Conservation (phyloP, 2,888 invertebrate species). For the Melipona bicolor region DNA sequence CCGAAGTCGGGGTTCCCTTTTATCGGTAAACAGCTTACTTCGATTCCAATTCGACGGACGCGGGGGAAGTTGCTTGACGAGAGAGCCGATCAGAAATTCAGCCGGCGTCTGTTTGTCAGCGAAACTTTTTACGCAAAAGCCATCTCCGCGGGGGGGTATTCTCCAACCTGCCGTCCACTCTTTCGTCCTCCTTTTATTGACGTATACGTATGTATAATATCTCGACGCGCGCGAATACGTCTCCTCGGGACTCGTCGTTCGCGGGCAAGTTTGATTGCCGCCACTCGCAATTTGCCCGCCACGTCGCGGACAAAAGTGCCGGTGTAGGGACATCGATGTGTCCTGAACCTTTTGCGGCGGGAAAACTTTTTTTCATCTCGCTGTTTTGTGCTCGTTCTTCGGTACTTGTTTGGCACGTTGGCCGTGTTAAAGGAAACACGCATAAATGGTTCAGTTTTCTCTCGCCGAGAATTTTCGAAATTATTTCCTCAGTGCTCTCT, state of each 20-base stretch:
- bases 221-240: not conserved
- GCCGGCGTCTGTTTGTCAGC: slow-evolving; percentile 7
- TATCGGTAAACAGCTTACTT: not conserved
- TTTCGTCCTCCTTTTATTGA: not conserved
- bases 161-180: not conserved
- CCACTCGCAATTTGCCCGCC: slow-evolving; percentile 56
- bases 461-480: not conserved
- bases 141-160: not conserved
- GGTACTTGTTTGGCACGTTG: slow-evolving; percentile 20
- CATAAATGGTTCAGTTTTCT: too few species aligned
- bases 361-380: slow-evolving; percentile 41
- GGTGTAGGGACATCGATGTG: slow-evolving; percentile 28
- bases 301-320: slow-evolving; percentile 30
- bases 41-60: not conserved
- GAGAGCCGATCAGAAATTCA: slow-evolving; percentile 22
- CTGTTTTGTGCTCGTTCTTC: slow-evolving; percentile 13
- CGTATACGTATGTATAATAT: not conserved
- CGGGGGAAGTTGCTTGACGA: not conserved
- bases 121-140: slow-evolving; percentile 18
- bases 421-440: slow-evolving; percentile 45
- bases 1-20: not conserved
- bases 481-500: not conserved
- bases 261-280: slow-evolving; percentile 58
- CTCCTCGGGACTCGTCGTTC: slow-evolving; percentile 13
- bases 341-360: slow-evolving; percentile 1